Evolutionary conservation across 2,888 invertebrate species (phyloP).

Genomic region (Zeuzera pyrina): DNA sequence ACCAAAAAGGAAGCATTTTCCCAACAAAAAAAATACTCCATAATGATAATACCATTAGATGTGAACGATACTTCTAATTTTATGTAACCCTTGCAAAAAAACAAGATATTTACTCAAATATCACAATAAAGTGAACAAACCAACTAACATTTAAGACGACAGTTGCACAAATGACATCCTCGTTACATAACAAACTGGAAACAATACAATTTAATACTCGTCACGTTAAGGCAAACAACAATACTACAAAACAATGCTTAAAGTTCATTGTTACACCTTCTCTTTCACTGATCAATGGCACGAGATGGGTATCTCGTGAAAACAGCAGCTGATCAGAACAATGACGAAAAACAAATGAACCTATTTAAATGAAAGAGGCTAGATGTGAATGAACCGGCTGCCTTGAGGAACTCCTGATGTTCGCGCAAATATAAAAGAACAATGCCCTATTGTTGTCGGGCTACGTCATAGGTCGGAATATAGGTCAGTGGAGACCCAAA

Average conservation of each 20-base stretch:
- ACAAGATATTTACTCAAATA: too few relatives aligned
- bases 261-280: slow-evolving; percentile 50
- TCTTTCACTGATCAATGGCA: slow-evolving; percentile 53
- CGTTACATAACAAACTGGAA: too few relatives aligned
- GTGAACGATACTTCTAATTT: too few relatives aligned
- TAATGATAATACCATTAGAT: too few relatives aligned
- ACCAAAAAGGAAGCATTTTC: not conserved
- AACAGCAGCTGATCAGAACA: slow-evolving; percentile 66
- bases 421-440: slow-evolving; percentile 68
- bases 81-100: too few relatives aligned
- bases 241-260: slow-evolving; percentile 39
- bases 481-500: slow-evolving; percentile 65
- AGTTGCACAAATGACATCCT: not conserved
- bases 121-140: too few relatives aligned
- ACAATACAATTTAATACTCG: slow-evolving; percentile 49
- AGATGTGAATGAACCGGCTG: slow-evolving; percentile 63
- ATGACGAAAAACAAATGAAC: slow-evolving; percentile 66
- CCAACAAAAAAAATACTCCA: not conserved
- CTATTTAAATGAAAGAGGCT: slow-evolving; percentile 50
- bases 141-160: too few relatives aligned
- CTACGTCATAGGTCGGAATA: slow-evolving; percentile 67
- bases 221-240: slow-evolving; percentile 32
- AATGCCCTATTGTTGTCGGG: slow-evolving; percentile 67
- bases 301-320: slow-evolving; percentile 52
- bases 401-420: slow-evolving; percentile 65